Evolutionary conservation across 2,888 invertebrate species (phyloP), one percentile per base, ranked within the genome.

Genomic region (Auanema freiburgensis): DNA sequence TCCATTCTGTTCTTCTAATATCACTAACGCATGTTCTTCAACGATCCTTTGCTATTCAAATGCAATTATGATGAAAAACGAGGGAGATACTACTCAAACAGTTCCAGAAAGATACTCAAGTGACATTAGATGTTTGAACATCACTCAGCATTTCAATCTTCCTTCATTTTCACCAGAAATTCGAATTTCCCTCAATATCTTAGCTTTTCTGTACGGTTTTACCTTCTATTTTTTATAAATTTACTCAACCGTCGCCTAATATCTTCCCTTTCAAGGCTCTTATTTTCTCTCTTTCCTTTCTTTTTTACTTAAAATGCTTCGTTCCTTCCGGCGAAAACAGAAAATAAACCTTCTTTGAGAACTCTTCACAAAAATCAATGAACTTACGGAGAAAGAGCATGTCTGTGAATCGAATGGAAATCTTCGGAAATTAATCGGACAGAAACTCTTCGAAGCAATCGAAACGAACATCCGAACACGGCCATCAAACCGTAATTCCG

Each of bases 381-480:
- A 65, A 72, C 79, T 67, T 40, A 83, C 83, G 65, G 71, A 66
- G 65, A 83, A 83, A 6, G 76, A 69, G 75, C 83, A 83, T 21
- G 69, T 74, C 56, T 83, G 83, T 12, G 71, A 72, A 65, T 83
- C 83, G 65, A 83, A 83, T 14, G 83, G 83, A 59, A 83, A 81
- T 46, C 80, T 74, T 64, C 82, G 83, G 63, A 83, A 81, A 60
- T 83, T 83, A 66, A 83, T 79, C 5, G 83, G 83, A 61, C 83
- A 83, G 50, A 83, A 71, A 42, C 78, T 74, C 49, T 82, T 69
- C 8, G 83, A 81, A 6, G 83, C 76, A 42, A 83, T 79, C 10
- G 83, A 81, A 8, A 83, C 72, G 57, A 83, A 83, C 67, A 79
- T 72, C 40, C 83, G 70, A 41, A 83, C 75, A 4, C 66, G 67